These are phyloP conservation scores for Perca flavescens DNA, from an alignment of 2,113 vertebrate genomes.

Conservation along the genomic window DNA sequence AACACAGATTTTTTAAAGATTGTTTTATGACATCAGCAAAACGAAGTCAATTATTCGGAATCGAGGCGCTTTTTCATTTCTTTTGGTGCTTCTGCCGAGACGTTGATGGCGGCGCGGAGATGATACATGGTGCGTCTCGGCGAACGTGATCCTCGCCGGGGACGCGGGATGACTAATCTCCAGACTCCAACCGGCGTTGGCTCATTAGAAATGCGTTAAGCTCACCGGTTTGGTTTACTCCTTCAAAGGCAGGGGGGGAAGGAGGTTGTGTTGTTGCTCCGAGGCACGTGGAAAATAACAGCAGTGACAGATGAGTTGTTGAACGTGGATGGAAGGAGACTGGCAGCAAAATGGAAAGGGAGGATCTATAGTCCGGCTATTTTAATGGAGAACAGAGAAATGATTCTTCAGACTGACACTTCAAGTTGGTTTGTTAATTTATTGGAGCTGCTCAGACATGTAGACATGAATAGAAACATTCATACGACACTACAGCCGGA, in stretches of 20 bases:
- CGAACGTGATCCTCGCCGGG: conserved; percentile 54
- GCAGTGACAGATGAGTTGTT: conserved; percentile 69
- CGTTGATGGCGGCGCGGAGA: conserved; percentile 56
- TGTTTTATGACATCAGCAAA: conserved; percentile 81
- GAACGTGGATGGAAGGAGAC: conserved; percentile 66
- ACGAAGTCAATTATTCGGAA: conserved; percentile 77
- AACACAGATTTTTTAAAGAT: conserved; percentile 69
- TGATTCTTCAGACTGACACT: conserved; percentile 70
- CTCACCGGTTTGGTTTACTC: conserved; percentile 69
- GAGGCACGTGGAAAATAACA: conserved; percentile 66
- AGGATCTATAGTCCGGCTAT: conserved; percentile 64
- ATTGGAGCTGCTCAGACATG: conserved; percentile 64
- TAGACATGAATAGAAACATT: conserved; percentile 50
- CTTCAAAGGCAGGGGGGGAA: conserved; percentile 50
- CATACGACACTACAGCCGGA: background rate
- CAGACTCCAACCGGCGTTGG: conserved; percentile 56
- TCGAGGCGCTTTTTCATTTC: conserved; percentile 61
- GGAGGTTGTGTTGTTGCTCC: conserved; percentile 56
- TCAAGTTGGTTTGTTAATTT: conserved; percentile 69
- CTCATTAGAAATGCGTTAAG: conserved; percentile 83
- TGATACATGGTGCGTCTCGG: conserved; percentile 75
- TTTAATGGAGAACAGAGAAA: conserved; percentile 70
- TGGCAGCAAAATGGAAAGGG: conserved; percentile 67
- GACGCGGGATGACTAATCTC: conserved; percentile 77
- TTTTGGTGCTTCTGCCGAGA: conserved; percentile 53